Evolutionary conservation across 1,140 invertebrate genomes (phyloP).

Genomic region (Oscheius sp.): DNA sequence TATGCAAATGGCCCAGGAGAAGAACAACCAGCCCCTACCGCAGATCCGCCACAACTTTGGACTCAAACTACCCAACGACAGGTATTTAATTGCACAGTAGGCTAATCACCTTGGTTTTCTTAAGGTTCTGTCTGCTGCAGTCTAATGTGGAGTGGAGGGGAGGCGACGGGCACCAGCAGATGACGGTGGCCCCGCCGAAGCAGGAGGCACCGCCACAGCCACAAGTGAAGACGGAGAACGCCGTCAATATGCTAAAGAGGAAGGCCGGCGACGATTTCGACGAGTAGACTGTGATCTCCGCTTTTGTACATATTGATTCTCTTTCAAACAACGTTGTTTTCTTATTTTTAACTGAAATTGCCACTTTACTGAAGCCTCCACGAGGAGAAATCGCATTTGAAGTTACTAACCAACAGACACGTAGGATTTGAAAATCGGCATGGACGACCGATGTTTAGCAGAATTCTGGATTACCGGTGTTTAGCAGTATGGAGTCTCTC

Average conservation of each 20-base stretch:
- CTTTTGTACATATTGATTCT: no score
- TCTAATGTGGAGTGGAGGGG: neutral
- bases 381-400: no score
- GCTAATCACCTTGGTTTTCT: neutral
- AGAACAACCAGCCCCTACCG: conserved; percentile 28
- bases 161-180: neutral
- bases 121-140: conserved; percentile 9
- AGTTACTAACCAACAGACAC: no score
- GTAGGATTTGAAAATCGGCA: no score
- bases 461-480: no score
- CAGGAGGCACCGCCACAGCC: neutral
- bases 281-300: neutral
- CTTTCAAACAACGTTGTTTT: no score
- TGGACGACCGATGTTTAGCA: no score
- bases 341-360: no score
- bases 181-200: neutral
- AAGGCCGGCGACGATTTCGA: conserved; percentile 4
- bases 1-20: conserved; percentile 21
- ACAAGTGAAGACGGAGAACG: neutral
- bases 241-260: conserved; percentile 6
- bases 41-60: conserved; percentile 37
- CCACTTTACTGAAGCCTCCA: no score
- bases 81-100: neutral
- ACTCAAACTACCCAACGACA: conserved; percentile 34
- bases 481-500: no score